Base-by-base conservation (phyloP, 2,888 invertebrate species). In the Drosophila mayaguana region DNA sequence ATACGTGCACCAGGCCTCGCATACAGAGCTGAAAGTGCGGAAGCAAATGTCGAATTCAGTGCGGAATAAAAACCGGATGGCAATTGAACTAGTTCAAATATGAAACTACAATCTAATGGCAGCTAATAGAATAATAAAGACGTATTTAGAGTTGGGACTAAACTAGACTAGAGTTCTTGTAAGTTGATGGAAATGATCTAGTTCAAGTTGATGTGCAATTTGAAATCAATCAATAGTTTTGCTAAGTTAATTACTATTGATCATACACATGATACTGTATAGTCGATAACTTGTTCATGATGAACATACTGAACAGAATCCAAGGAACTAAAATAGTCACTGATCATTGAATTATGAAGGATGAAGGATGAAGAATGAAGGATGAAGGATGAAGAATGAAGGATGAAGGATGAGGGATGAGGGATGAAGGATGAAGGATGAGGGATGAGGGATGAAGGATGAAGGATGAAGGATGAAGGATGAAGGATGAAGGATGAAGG, bases 1-100 rank as follows among this genome's bases (percentile, higher is more conserved):
- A 98, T 88, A 98, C 97, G 93, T 98, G 98, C 91, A 97, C 97
- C 91, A 97, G 95, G 84, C 98, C 98, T 92, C 98, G 95, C 93
- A 96, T 96, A 94, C 98, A 98, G 12, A 92, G 91, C 92, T 92
- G 25, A 18, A 63, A 62, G 50, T 8, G 38, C 2, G 22, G 7
- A 25, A 54, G 12, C 38, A 40, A 12, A 40, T 7, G 18, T 54
- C 25, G 12, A 12, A n/a, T 28, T 40, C 18, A 40, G 11, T 36
- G 4, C 7, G 9, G 18, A 16, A 22, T 54, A 54, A n/a, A n/a
- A 38, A 12, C 22, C 20, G n/a, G 38, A 25, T 25, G 16, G 2
- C 40, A 11, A n/a, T 18, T 22, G 54, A 25, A n/a, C 40, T n/a
- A 28, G 38, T 25, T 40, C 25, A 3, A 40, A 40, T 7, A 0